Evolutionary conservation across 2,888 invertebrate genomes (phyloP), one percentile per base, ranked within the genome.

Genomic region (Serripes groenlandicus): DNA sequence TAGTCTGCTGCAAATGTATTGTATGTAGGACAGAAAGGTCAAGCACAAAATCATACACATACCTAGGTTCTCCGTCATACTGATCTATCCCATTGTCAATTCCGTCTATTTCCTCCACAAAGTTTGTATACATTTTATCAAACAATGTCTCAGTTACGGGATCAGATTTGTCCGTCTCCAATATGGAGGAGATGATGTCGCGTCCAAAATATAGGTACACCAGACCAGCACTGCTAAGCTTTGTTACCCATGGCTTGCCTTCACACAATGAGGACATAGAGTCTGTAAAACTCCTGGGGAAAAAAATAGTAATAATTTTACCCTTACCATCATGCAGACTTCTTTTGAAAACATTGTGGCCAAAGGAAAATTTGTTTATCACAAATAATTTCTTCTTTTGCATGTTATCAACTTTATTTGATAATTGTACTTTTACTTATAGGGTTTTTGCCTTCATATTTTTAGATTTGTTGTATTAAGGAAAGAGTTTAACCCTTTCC

Each of bases 81-180:
- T 97, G 97, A 74, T 97, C 96, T 0, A 99, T 96, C n/a, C 99
- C 99, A 95, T 99, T 99, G 94, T 99, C 99, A 75, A 99, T 97
- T 0, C 97, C 99, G 95, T 99, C 99, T 81, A 99, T 96, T 96
- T 99, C 99, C 95, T 97, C 97, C 21, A 99, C 96, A 75, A 99
- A 97, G 78, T 96, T 96, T 86, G 97, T 97, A 94, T 99, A 99
- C 0, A 99, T 96, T 86, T 95, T 95, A 75, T 95, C 93, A 88
- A 92, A 96, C 49, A 95, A 90, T 11, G 93, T 87, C 5, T 93
- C 90, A 3, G 93, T 88, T 34, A 92, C 75, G 0, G 89, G 85
- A 68, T 92, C 92, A 15, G 87, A 81, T 30, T 71, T 30, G 2
- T 78, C 70, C 26, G 88, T 76, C 26, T 90, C 90, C 23, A 93